phyloP scores from a whole-genome alignment of 2,113 vertebrate genomes.

The Poicephalus meyeri region DNA sequence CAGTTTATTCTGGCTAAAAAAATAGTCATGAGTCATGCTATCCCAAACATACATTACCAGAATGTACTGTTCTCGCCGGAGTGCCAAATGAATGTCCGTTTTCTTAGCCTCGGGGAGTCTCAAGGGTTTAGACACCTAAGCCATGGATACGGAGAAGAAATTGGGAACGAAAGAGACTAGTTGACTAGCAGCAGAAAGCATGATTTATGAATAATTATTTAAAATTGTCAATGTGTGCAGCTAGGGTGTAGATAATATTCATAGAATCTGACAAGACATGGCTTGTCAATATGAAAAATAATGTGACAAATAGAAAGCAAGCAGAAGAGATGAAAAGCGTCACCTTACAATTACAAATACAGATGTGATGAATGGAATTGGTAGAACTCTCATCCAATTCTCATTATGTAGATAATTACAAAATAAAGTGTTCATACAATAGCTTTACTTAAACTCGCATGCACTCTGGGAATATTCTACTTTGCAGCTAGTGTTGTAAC shows the following conservation, averaged over 20 bases:
- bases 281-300: slow-evolving; percentile 36
- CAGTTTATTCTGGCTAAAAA: background rate
- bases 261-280: background rate
- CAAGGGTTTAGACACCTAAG: background rate
- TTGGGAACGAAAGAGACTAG: background rate
- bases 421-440: background rate
- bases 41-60: background rate
- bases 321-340: background rate
- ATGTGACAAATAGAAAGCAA: background rate
- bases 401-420: background rate
- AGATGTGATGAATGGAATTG: background rate
- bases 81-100: background rate
- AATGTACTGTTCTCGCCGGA: background rate
- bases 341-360: background rate
- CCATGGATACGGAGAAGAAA: background rate
- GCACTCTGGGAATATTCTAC: background rate
- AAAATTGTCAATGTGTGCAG: background rate
- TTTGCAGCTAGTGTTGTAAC: background rate
- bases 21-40: background rate
- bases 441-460: background rate
- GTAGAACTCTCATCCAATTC: background rate
- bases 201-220: slow-evolving; percentile 18
- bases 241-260: background rate
- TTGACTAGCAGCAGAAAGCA: background rate
- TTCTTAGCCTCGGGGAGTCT: background rate